These are phyloP conservation scores for Tenthredo scrophulariae DNA, from an alignment of 2,888 invertebrate genomes.

Conservation along the genomic window DNA sequence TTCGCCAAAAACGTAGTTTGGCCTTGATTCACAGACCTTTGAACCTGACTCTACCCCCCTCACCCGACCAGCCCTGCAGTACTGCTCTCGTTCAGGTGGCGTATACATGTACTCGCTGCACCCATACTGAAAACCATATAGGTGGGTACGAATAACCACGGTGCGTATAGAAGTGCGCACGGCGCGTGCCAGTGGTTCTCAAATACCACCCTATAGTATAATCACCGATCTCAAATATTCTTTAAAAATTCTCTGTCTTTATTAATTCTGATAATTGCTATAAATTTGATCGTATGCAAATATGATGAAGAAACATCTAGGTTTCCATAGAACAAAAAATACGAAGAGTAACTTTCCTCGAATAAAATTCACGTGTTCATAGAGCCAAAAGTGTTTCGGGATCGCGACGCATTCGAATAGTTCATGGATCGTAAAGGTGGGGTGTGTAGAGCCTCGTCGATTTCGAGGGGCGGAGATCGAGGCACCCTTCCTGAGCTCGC, in stretches of 20 bases:
- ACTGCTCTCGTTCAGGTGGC: conserved; percentile 32
- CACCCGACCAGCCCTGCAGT: neutral
- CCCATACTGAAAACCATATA: neutral
- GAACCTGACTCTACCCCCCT: conserved; percentile 46
- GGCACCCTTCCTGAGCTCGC: conserved; percentile 42
- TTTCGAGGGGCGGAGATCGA: conserved; percentile 17
- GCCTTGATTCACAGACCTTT: conserved; percentile 51
- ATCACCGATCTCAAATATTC: neutral
- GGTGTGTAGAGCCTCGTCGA: neutral
- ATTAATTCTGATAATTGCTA: no score
- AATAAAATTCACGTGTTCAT: neutral
- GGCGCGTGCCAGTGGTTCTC: conserved; percentile 52
- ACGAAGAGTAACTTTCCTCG: neutral
- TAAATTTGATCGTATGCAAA: neutral
- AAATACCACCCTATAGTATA: neutral
- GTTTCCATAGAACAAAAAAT: neutral
- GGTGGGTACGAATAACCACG: conserved; percentile 27
- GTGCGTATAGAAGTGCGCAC: conserved; percentile 24
- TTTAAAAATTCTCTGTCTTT: neutral
- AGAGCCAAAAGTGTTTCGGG: neutral
- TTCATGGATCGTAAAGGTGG: neutral
- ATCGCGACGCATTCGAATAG: conserved; percentile 20
- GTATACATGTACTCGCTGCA: conserved; percentile 10
- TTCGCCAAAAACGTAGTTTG: neutral
- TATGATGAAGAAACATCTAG: no score